Evolutionary conservation across 1,140 invertebrate genomes (phyloP).

Genomic region (Bombus pyrosoma): DNA sequence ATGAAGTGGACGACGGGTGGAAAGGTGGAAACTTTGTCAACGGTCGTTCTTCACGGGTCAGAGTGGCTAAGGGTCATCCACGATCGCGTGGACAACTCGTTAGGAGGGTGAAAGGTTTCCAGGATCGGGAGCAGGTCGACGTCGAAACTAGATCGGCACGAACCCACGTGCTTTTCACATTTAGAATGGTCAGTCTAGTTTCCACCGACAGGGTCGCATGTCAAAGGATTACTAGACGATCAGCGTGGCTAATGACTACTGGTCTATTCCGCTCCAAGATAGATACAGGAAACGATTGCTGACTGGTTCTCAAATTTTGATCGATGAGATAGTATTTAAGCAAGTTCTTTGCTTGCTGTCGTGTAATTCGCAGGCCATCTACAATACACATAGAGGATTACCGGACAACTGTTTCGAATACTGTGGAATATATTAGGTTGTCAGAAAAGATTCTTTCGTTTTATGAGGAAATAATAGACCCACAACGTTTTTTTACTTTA

Average conservation of each 20-base stretch:
- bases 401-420: neutral
- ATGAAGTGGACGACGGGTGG: constrained; percentile 31
- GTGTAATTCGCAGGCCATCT: constrained; percentile 10
- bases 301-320: constrained; percentile 27
- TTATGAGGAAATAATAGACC: too few species aligned
- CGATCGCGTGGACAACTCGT: constrained; percentile 67
- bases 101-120: constrained; percentile 58
- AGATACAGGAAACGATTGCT: constrained; percentile 45
- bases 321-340: neutral
- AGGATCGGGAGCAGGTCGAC: constrained; percentile 50
- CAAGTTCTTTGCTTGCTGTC: neutral
- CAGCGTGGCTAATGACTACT: constrained; percentile 60
- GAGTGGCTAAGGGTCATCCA: constrained; percentile 46
- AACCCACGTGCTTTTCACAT: constrained; percentile 30
- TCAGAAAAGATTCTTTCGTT: too few species aligned
- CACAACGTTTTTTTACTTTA: too few species aligned
- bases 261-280: constrained; percentile 42
- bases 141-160: constrained; percentile 58
- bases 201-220: constrained; percentile 63
- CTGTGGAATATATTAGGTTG: neutral
- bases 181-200: constrained; percentile 15
- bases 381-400: constrained; percentile 6
- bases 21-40: constrained; percentile 54
- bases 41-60: constrained; percentile 54
- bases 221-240: constrained; percentile 65